These are phyloP conservation scores for Tupaia tana DNA, from an alignment of 2,113 vertebrate genomes.

Conservation along the genomic window DNA sequence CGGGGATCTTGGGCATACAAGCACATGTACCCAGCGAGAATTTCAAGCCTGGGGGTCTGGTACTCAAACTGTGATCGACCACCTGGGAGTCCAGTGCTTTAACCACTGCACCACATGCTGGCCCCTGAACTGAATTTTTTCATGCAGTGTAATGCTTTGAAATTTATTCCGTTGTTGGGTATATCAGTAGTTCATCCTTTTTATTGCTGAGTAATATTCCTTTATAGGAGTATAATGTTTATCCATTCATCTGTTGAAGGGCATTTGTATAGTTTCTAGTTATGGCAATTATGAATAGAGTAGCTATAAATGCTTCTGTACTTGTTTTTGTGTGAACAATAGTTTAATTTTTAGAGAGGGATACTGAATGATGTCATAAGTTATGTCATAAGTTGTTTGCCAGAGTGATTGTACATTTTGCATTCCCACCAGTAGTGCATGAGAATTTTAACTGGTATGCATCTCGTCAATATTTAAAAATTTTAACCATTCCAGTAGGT, in stretches of 20 bases:
- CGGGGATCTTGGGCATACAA: too few species aligned
- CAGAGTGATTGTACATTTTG: background rate
- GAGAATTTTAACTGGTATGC: background rate
- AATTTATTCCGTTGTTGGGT: background rate
- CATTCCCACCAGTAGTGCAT: background rate
- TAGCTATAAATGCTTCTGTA: background rate
- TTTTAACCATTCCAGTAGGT: background rate
- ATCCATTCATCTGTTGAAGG: background rate
- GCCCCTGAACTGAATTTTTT: background rate
- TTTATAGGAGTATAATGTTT: background rate
- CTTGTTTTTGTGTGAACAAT: background rate
- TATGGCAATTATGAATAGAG: background rate
- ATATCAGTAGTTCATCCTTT: background rate
- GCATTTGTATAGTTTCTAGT: background rate
- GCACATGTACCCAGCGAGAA: too few species aligned
- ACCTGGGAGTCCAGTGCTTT: too few species aligned
- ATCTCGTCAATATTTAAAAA: background rate
- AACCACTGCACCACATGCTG: too few species aligned
- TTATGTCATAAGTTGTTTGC: constrained; percentile 24
- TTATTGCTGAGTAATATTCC: constrained; percentile 29
- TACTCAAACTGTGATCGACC: too few species aligned
- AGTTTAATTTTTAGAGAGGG: background rate
- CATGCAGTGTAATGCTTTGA: constrained; percentile 20
- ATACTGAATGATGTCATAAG: background rate
- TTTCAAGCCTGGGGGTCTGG: too few species aligned